phyloP scores from a whole-genome alignment of 2,113 vertebrate genomes.

The Shinisaurus crocodilurus region DNA sequence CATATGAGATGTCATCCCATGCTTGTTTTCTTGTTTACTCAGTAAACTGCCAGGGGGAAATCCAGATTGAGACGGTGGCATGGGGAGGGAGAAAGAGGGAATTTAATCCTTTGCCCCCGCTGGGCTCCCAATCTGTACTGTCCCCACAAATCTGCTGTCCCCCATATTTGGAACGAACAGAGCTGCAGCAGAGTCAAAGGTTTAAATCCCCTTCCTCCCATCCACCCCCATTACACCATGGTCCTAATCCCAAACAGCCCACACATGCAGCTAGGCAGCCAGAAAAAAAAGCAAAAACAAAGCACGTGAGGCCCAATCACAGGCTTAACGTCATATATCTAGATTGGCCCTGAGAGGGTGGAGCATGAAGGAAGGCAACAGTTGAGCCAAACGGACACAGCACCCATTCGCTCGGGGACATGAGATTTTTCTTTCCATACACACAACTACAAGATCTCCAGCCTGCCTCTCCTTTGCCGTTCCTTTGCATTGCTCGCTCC shows the following conservation, averaged over 20 bases:
- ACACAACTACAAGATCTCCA: background rate
- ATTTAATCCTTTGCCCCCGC: background rate
- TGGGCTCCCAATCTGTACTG: background rate
- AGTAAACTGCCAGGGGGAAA: background rate
- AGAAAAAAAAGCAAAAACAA: background rate
- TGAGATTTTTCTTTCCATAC: background rate
- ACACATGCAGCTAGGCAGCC: background rate
- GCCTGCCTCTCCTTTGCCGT: background rate
- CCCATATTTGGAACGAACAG: background rate
- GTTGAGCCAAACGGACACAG: too few relatives aligned
- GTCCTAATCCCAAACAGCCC: background rate
- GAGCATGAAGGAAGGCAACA: background rate
- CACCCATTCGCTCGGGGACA: too few relatives aligned
- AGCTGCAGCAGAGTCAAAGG: background rate
- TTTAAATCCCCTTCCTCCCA: background rate
- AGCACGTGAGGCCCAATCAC: background rate
- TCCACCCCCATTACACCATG: background rate
- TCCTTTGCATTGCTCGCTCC: background rate
- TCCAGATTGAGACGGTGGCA: background rate
- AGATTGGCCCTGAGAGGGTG: background rate
- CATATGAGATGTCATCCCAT: background rate
- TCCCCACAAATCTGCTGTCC: background rate
- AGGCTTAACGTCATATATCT: background rate
- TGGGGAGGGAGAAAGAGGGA: background rate
- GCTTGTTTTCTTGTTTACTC: background rate